Base-by-base conservation (phyloP, 2,888 invertebrate species). In the Pristionchus maxplancki region DNA sequence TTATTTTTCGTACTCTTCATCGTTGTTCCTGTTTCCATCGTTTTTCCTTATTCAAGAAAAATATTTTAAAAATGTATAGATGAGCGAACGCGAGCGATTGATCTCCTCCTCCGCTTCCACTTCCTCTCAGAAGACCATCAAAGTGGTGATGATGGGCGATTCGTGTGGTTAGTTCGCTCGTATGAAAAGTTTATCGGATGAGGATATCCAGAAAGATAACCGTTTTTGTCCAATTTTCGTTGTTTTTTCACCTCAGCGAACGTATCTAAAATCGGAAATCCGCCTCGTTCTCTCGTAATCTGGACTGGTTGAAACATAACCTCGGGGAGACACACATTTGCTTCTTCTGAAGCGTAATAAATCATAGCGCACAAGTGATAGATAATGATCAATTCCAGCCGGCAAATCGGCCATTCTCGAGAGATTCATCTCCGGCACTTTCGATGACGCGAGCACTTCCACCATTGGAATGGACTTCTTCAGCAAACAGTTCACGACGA, bases 401-500 rank as follows among this genome's bases (percentile, higher is more conserved):
- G 92, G 92, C 31, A 92, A 92, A 58, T 90, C 92, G 2, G 92
- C 92, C 0, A 67, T 92, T n/a, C 74, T 92, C 34, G 90, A 90
- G 31, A 53, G 87, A 1, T 92, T 91, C 83, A 90, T 91, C 17
- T 90, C 91, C 28, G 89, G 91, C 71, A 83, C 89, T n/a, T 91
- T 92, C 83, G 90, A 92, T 50, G 89, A 89, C 24, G 90, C 89
- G 53, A 90, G 86, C 34, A 58, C 89, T 31, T 89, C 91, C 11
- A 92, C 92, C 0, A 91, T 92, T 31, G 92, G 92, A 50, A 92
- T 92, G 87, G 92, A 92, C 89, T 92, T 92, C 85, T 89, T 90
- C 81, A 90, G 91, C 74, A 92, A 91, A 83, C 90, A 89, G 71
- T 90, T 90, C 34, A 89, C 89, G 34, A 78, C 90, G 67, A 90